phyloP scores from a whole-genome alignment of 2,888 invertebrate genomes.

The Pyralis farinalis region DNA sequence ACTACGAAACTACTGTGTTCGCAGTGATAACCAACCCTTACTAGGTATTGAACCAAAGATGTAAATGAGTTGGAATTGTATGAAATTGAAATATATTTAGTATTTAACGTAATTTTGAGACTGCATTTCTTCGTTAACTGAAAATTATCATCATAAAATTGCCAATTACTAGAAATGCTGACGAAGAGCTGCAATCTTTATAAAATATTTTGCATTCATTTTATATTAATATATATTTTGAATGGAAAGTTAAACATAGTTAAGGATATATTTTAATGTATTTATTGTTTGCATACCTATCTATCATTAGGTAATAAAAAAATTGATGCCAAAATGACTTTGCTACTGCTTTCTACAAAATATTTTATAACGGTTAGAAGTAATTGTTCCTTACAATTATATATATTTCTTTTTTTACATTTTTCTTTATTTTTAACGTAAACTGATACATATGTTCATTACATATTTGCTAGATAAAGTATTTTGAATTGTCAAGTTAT shows the following conservation, averaged over 20 bases:
- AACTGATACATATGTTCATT: too few species aligned
- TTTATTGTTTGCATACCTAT: slow-evolving; percentile 40
- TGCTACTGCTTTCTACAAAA: slow-evolving; percentile 21
- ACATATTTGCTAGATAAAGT: too few species aligned
- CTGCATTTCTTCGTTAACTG: slow-evolving; percentile 27
- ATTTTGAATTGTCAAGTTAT: too few species aligned
- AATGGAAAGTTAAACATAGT: slow-evolving; percentile 18
- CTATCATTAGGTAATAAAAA: slow-evolving; percentile 27
- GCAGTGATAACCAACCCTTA: slow-evolving; percentile 64
- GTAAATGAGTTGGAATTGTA: slow-evolving; percentile 71
- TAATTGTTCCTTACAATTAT: too few species aligned
- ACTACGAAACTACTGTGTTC: slow-evolving; percentile 39
- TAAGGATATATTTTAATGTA: slow-evolving; percentile 20
- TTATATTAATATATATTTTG: slow-evolving; percentile 5
- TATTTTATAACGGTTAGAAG: too few species aligned
- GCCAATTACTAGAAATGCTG: slow-evolving; percentile 5
- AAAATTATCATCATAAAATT: slow-evolving; percentile 2
- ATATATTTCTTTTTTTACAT: too few species aligned
- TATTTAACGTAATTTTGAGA: slow-evolving; percentile 30
- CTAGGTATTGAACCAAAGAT: slow-evolving; percentile 78
- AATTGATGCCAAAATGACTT: slow-evolving; percentile 59
- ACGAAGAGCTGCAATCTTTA: slow-evolving; percentile 6
- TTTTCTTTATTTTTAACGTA: too few species aligned
- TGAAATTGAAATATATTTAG: slow-evolving; percentile 26
- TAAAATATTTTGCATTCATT: slow-evolving; percentile 1